Conservation (phyloP, 2,797 vertebrate species). For the Amniataba percoides region DNA sequence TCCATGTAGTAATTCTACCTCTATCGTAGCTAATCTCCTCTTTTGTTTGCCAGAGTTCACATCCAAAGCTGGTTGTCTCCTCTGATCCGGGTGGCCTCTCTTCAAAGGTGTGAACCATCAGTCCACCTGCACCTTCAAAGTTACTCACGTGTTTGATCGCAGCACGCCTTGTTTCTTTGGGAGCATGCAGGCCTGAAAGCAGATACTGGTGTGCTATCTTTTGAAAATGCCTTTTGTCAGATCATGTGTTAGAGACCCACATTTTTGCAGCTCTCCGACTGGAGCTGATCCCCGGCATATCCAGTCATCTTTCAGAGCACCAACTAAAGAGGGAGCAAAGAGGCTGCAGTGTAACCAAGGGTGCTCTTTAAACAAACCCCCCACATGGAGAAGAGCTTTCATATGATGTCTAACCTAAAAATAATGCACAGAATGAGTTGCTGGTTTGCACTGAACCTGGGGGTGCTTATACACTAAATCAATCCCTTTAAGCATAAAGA, state of each 20-base stretch:
- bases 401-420: slow-evolving; percentile 21
- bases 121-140: slow-evolving; percentile 81
- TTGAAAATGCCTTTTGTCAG: slow-evolving; percentile 54
- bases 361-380: slow-evolving; percentile 15
- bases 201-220: slow-evolving; percentile 61
- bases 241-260: slow-evolving; percentile 60
- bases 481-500: not conserved
- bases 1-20: slow-evolving; percentile 36
- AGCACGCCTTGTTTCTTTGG: slow-evolving; percentile 30
- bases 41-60: slow-evolving; percentile 59
- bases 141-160: slow-evolving; percentile 68
- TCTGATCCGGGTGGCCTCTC: slow-evolving; percentile 61
- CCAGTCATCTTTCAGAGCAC: slow-evolving; percentile 29
- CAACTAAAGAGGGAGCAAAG: slow-evolving; percentile 29
- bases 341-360: slow-evolving; percentile 12
- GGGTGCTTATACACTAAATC: slow-evolving; percentile 21
- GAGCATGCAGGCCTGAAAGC: slow-evolving; percentile 68
- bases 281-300: slow-evolving; percentile 28
- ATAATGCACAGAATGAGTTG: not conserved
- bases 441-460: not conserved
- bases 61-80: slow-evolving; percentile 62
- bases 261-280: slow-evolving; percentile 25
- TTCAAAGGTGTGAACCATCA: slow-evolving; percentile 71
- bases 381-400: not conserved
- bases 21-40: slow-evolving; percentile 48